These are phyloP conservation scores for Nyctibius grandis DNA, from an alignment of 2,797 vertebrate species.

Conservation along the genomic window DNA sequence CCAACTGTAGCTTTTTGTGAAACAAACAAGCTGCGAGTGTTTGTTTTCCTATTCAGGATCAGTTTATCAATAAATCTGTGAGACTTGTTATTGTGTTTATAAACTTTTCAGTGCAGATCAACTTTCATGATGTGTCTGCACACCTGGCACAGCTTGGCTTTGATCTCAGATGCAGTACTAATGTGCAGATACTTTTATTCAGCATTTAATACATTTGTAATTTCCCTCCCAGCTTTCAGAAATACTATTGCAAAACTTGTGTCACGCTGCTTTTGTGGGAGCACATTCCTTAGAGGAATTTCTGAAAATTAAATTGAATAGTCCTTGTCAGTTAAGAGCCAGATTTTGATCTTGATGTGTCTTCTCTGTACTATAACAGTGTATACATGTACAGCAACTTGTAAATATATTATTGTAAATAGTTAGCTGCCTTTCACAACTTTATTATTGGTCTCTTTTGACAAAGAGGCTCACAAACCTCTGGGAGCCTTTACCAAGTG, in stretches of 20 bases:
- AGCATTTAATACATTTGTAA: not conserved
- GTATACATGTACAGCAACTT: not conserved
- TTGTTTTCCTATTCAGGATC: not conserved
- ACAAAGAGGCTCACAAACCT: not conserved
- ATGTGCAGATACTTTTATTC: not conserved
- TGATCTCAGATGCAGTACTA: not conserved
- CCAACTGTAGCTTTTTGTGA: not conserved
- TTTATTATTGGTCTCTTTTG: not conserved
- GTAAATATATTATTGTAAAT: not conserved
- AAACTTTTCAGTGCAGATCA: not conserved
- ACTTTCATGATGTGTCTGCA: not conserved
- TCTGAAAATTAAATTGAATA: not conserved
- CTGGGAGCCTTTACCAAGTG: not conserved
- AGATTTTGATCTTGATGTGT: not conserved
- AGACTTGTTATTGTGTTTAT: not conserved
- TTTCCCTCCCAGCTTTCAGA: not conserved
- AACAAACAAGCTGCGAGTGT: not conserved
- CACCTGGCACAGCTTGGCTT: not conserved
- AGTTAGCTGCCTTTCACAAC: not conserved
- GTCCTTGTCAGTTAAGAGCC: not conserved
- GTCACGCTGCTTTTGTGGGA: not conserved
- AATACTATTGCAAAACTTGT: not conserved
- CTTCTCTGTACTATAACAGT: not conserved
- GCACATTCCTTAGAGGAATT: not conserved
- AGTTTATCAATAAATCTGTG: not conserved